Percentiles rank a stretch among this genome's conserved stretches.
Evolutionary conservation across 2,797 vertebrate species (phyloP).

Genomic region (Sebastes oblongus): DNA sequence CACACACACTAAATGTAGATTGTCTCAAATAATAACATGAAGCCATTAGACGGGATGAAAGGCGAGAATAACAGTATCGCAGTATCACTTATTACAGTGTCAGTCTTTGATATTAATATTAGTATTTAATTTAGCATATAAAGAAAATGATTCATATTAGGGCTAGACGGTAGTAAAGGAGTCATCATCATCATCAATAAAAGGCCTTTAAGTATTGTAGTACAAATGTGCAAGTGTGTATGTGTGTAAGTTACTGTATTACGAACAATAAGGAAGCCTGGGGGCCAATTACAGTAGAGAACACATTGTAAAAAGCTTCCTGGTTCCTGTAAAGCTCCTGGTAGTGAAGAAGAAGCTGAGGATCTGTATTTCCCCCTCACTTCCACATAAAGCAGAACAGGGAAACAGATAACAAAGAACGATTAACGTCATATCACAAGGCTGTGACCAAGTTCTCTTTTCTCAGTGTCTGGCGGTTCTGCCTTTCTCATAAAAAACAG

Average conservation of each 20-base stretch:
- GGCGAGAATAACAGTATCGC: background rate
- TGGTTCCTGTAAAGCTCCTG: slow-evolving; percentile 41
- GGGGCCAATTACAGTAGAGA: background rate
- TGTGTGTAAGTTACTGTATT: slow-evolving; percentile 18
- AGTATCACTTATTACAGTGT: background rate
- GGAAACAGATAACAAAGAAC: slow-evolving; percentile 51
- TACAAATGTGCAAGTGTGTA: background rate
- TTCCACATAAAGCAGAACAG: slow-evolving; percentile 56
- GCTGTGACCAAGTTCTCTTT: slow-evolving; percentile 50
- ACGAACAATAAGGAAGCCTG: slow-evolving; percentile 38
- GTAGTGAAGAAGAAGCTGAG: slow-evolving; percentile 23
- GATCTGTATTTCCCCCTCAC: slow-evolving; percentile 43
- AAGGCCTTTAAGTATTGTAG: background rate
- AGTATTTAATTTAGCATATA: background rate
- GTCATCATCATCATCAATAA: background rate
- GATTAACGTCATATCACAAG: background rate
- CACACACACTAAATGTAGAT: background rate
- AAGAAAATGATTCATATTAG: background rate
- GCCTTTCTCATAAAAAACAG: slow-evolving; percentile 1
- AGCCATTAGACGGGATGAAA: background rate
- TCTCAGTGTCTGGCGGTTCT: slow-evolving; percentile 19
- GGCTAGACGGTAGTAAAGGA: background rate
- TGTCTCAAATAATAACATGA: background rate
- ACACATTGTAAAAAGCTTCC: slow-evolving; percentile 4
- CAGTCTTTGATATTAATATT: background rate